Evolutionary conservation across 1,140 invertebrate species (phyloP), one percentile per base, ranked within the genome.

Genomic region (Danaus melanippus): DNA sequence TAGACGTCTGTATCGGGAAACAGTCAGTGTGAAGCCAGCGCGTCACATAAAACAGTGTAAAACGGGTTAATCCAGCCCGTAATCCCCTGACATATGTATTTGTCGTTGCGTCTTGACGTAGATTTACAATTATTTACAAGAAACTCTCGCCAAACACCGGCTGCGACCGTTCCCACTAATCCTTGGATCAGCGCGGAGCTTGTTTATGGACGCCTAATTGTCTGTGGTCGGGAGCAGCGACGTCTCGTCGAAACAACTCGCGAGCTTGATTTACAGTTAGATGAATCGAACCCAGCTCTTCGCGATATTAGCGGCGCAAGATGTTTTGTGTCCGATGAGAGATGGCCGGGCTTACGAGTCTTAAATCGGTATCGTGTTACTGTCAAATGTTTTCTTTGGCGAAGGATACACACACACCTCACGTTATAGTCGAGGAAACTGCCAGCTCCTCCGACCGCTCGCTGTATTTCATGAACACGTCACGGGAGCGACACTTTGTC

Each of bases 91-190:
- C 82, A 84, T 82, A 84, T 84, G 82, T 79, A 81, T 77, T 69
- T 79, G 79, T 82, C 79, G 70, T 76, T 77, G 64, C 62, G 72
- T 84, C 84, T 83, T 80, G 82, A 85, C 82, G 60, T 76, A 81
- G 82, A 85, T 85, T 85, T 85, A 85, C 80, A 85, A 84, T 83
- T 85, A 85, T 85, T 85, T 82, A 83, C 74, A 63, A 74, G 76
- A 76, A 77, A 71, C 58, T 46, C 65, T 51, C 54, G 69, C 53
- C 54, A 62, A 62, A 64, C 69, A 59, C 72, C 69, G 74, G 66
- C 66, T 76, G 79, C 67, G 71, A 69, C 66, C 60, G 60, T 67
- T 85, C 79, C 63, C 57, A 50, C 63, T 85, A 79, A 83, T 69
- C 77, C 68, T 63, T 61, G 69, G 82, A 76, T 82, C 76, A 85